Percentiles rank a stretch among this genome's conserved stretches.
These are phyloP conservation scores for Mnemiopsis leidyi DNA, from an alignment of 37 sponge, comb jelly and placozoan species.

Conservation along the genomic window DNA sequence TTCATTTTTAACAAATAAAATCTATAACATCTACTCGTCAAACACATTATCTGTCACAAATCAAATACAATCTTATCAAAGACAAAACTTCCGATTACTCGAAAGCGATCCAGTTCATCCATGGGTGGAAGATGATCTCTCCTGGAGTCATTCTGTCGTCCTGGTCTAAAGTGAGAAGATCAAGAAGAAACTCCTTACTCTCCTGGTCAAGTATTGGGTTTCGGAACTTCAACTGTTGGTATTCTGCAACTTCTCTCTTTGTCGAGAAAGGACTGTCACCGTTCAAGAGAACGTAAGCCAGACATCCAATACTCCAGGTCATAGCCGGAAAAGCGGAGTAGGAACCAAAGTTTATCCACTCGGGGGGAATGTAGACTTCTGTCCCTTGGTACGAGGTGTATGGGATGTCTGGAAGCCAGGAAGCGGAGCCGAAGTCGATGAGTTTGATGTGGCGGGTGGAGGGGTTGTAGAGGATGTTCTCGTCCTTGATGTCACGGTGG, in stretches of 20 bases:
- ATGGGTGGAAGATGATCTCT: slow-evolving; percentile 6
- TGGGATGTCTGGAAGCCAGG: background rate
- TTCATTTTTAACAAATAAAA: background rate
- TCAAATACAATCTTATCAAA: too few species aligned
- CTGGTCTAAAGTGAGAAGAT: background rate
- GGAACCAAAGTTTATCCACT: background rate
- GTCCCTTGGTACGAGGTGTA: slow-evolving; percentile 23
- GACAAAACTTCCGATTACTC: too few species aligned
- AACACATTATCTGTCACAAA: too few species aligned
- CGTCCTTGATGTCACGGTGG: too few species aligned
- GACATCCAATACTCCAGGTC: background rate
- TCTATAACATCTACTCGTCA: too few species aligned
- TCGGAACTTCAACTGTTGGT: too few species aligned
- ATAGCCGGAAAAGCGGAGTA: background rate
- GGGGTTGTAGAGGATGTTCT: too few species aligned
- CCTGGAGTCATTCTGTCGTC: background rate
- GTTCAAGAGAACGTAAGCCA: background rate
- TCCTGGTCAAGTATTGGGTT: too few species aligned
- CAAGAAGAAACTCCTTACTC: too few species aligned
- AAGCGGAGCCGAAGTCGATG: slow-evolving; percentile 14
- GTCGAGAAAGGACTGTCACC: background rate
- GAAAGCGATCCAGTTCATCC: too few species aligned
- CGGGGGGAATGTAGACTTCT: slow-evolving; percentile 6
- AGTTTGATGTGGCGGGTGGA: background rate
- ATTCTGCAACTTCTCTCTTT: background rate